phyloP scores from a whole-genome alignment of 2,797 vertebrate species.

The Notamacropus eugenii region DNA sequence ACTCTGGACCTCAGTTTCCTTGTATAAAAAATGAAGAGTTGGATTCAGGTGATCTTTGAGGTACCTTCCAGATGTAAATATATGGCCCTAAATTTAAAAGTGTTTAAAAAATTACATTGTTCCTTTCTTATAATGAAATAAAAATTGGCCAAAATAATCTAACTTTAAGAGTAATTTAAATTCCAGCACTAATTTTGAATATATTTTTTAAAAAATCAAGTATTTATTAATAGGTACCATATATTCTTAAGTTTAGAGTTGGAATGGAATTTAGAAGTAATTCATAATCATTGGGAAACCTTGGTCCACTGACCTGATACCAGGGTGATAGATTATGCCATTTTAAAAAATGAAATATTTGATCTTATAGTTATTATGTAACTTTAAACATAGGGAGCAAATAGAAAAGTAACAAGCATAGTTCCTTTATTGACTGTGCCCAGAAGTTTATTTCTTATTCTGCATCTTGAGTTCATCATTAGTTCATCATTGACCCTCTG shows the following conservation, averaged over 20 bases:
- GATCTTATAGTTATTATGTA: not conserved
- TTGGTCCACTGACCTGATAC: not conserved
- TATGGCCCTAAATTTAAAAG: not conserved
- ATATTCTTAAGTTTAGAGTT: not conserved
- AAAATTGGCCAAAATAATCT: not conserved
- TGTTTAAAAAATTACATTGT: not conserved
- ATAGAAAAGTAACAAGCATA: not conserved
- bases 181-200: not conserved
- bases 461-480: not conserved
- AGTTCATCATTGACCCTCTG: not conserved
- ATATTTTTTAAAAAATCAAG: not conserved
- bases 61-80: not conserved
- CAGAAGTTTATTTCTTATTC: not conserved
- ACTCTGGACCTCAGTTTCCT: not conserved
- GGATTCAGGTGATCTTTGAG: not conserved
- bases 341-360: not conserved
- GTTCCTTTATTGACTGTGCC: not conserved
- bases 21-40: not conserved
- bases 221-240: not conserved
- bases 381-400: not conserved
- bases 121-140: not conserved
- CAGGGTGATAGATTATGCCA: not conserved
- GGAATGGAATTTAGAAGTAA: not conserved
- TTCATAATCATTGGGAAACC: not conserved
- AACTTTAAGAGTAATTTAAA: not conserved